A percentile compares a stretch with the other conserved stretches of the same genome.
phyloP scores from a whole-genome alignment of 2,888 invertebrate species.

The Neria commutata region DNA sequence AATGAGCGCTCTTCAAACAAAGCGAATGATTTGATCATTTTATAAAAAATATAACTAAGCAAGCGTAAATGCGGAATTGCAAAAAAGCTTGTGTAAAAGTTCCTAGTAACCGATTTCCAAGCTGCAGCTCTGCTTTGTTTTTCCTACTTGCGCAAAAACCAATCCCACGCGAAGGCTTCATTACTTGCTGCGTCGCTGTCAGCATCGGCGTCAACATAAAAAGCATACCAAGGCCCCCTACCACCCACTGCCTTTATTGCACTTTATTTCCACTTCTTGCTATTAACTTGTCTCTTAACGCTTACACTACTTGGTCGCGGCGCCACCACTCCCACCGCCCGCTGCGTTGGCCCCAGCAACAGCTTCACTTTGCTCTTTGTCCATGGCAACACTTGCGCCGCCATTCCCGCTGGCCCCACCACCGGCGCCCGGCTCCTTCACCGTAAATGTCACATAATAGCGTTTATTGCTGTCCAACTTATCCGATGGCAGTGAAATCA shows the following conservation, averaged over 20 bases:
- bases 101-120: no score
- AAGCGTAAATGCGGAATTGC: no score
- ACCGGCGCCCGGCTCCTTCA: constrained; percentile 68
- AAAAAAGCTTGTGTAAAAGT: no score
- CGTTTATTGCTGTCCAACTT: constrained; percentile 86
- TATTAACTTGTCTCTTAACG: constrained; percentile 22
- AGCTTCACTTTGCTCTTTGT: neutral
- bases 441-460: constrained; percentile 92
- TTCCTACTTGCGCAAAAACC: no score
- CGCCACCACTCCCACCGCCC: neutral
- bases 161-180: no score
- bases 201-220: no score
- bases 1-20: no score
- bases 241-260: constrained; percentile 5
- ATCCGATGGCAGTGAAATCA: constrained; percentile 87
- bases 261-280: constrained; percentile 21
- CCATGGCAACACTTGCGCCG: neutral
- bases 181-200: no score
- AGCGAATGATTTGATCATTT: no score
- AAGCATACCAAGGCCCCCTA: no score
- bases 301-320: neutral
- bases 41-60: no score
- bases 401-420: neutral
- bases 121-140: no score
- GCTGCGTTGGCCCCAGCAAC: constrained; percentile 4